Evolutionary conservation across 2,113 vertebrate genomes (phyloP), one percentile per base, ranked within the genome.

Genomic region (Poeciliopsis turrubarensis): DNA sequence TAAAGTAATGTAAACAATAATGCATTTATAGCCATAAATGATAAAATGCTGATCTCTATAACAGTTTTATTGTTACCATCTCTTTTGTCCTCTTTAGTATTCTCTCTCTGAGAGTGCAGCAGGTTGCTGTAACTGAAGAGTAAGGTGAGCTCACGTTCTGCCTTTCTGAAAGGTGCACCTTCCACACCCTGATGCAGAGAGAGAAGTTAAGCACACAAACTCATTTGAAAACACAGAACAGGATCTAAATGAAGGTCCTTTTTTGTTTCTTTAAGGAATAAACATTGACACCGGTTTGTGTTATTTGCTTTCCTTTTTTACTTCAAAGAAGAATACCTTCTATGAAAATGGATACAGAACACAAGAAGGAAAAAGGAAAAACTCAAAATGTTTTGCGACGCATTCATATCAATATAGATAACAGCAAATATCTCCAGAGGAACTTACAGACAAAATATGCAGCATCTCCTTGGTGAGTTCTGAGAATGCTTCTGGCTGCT

Each of bases 401-500:
- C 5, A 57, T 57, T 25, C 25, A n/a, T 57, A 10, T 57, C 25
- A 25, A n/a, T 57, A 11, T 19, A 57, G 22, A 57, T 25, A 31
- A 32, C 5, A 29, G 15, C 1, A 6, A 30, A 47, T 41, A 29
- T 30, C 13, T 32, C 31, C 22, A 15, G 37, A 47, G 25, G 10
- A 15, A 77, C 88, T 95, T 93, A 99, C 98, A 93, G 95, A 91
- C 84, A 99, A 89, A 82, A 95, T 89, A 66, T 82, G 71, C 73
- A 93, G 69, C 83, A 98, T 93, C 29, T 92, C 77, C 44, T 47
- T 66, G 73, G 93, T 9, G 65, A 95, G 86, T 63, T 92, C 91
- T 81, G 93, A 86, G 89, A 98, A 99, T 14, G 92, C 71, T 0
- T 94, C 90, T 93, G 93, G 95, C 44, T 97, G 94, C 77, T 97